These are phyloP conservation scores for Parnassius apollo DNA, from an alignment of 2,888 invertebrate genomes.

Conservation along the genomic window DNA sequence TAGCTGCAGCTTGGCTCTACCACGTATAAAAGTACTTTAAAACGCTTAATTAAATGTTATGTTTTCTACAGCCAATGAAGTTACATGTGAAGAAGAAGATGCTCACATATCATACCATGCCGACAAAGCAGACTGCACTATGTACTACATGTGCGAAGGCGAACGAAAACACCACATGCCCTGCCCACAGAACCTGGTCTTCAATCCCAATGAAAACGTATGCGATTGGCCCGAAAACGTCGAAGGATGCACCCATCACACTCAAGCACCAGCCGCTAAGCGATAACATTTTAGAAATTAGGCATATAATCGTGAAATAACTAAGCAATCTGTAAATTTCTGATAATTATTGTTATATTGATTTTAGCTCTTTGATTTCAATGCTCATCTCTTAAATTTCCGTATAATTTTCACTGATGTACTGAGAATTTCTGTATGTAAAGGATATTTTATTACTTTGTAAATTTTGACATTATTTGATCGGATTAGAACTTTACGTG, in stretches of 20 bases:
- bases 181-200: constrained; percentile 94
- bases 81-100: constrained; percentile 94
- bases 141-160: constrained; percentile 98
- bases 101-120: constrained; percentile 97
- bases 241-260: constrained; percentile 86
- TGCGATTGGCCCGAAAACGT: constrained; percentile 98
- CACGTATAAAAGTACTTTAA: neutral
- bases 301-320: constrained; percentile 30
- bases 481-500: constrained; percentile 8
- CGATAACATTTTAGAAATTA: constrained; percentile 47
- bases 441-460: constrained; percentile 2
- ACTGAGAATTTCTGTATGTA: neutral
- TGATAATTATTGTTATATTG: constrained; percentile 4
- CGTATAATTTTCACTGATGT: constrained; percentile 4
- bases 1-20: too few relatives aligned
- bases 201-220: constrained; percentile 95
- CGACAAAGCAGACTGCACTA: constrained; percentile 94
- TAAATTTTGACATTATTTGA: constrained; percentile 7
- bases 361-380: constrained; percentile 6
- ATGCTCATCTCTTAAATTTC: constrained; percentile 7
- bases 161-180: constrained; percentile 98
- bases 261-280: constrained; percentile 72
- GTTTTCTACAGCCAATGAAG: constrained; percentile 87
- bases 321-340: constrained; percentile 13
- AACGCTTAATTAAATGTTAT: neutral